A percentile compares a stretch with the other conserved stretches of the same genome.
Conservation (phyloP, 1,140 invertebrate genomes). For the Chrysopa pallens region DNA sequence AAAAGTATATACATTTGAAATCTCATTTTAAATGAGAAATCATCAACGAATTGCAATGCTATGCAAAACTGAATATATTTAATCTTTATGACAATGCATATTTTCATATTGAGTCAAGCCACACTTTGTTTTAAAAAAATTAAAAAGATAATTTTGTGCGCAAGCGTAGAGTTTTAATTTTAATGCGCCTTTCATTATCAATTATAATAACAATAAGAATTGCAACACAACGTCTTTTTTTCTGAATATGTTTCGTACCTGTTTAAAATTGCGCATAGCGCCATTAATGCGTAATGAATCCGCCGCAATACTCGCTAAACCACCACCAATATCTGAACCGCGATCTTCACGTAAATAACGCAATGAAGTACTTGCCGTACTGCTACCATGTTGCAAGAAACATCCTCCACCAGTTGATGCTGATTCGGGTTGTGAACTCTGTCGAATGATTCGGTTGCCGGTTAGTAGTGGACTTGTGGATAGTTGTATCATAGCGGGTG, state of each 20-base stretch:
- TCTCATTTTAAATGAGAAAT: no score
- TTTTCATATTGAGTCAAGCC: no score
- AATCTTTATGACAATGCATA: no score
- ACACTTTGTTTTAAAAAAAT: no score
- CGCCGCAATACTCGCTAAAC: slow-evolving; percentile 91
- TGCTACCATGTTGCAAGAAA: slow-evolving; percentile 21
- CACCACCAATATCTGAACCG: slow-evolving; percentile 49
- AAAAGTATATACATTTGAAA: no score
- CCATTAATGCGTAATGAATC: slow-evolving; percentile 93
- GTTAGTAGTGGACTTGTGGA: slow-evolving; percentile 51
- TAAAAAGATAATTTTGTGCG: no score
- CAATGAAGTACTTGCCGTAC: slow-evolving; percentile 51
- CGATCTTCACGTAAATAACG: slow-evolving; percentile 45
- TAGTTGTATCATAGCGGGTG: slow-evolving; percentile 39
- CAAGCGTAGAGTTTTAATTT: no score
- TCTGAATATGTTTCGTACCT: slow-evolving; percentile 38
- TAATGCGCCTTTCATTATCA: no score
- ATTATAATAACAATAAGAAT: no score
- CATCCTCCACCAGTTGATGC: slow-evolving; percentile 41
- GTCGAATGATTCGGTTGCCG: slow-evolving; percentile 58
- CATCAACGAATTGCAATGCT: no score
- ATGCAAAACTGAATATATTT: no score
- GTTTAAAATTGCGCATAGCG: slow-evolving; percentile 88
- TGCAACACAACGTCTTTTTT: no score
- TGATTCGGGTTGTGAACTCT: slow-evolving; percentile 75